Base-by-base conservation (phyloP, 2,888 invertebrate species). In the Altica lythri region DNA sequence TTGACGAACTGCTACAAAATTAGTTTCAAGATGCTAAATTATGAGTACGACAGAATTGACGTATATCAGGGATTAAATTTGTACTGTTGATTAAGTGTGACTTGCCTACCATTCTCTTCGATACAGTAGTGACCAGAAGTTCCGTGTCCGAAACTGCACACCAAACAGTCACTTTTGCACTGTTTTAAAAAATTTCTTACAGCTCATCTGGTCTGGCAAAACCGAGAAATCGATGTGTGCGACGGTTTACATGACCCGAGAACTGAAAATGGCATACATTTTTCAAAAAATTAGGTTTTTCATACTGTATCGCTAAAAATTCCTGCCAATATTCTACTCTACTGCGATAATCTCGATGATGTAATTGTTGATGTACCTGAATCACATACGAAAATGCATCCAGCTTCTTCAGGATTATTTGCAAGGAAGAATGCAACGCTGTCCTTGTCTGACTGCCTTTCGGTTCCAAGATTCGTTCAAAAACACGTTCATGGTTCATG, bases 271-370 rank as follows among this genome's bases (percentile, higher is more conserved):
- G 12, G n/a, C n/a, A n/a, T n/a, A n/a, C n/a, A n/a, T n/a, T n/a
- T n/a, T n/a, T n/a, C n/a, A n/a, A n/a, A n/a, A n/a, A n/a, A n/a
- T n/a, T n/a, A n/a, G n/a, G n/a, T n/a, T n/a, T n/a, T n/a, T n/a
- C n/a, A n/a, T n/a, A n/a, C n/a, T n/a, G n/a, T n/a, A n/a, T n/a
- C n/a, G n/a, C n/a, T n/a, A n/a, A n/a, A n/a, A n/a, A n/a, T n/a
- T n/a, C n/a, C n/a, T n/a, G n/a, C n/a, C 34, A 35, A 35, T 35
- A 35, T 37, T 37, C 10, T 18, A 18, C 37, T 37, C 37, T 37
- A 37, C 37, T 37, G 37, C 18, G 37, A 18, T 37, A 37, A 37
- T 37, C 18, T 18, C 37, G 37, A 37, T 9, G 37, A 37, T 8
- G 37, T 37, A 37, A 37, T 18, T 37, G 37, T 37, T 17, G 18